These are phyloP conservation scores for Tanytarsus gracilentus DNA, from an alignment of 2,888 invertebrate species.

Conservation along the genomic window DNA sequence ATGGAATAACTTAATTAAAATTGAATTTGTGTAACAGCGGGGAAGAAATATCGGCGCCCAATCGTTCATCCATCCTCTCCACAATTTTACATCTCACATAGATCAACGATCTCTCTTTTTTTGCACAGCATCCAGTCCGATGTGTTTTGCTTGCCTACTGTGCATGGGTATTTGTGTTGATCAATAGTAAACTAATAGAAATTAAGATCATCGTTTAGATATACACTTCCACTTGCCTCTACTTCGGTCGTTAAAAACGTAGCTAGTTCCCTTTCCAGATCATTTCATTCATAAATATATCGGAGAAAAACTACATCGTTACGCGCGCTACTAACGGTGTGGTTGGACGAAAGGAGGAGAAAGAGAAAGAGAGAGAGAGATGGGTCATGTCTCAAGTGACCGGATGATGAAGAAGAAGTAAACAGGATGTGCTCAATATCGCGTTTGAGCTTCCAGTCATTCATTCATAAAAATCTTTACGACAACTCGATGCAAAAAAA, in stretches of 20 bases:
- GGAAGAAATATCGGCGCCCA: slow-evolving; percentile 24
- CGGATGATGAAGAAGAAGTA: slow-evolving; percentile 26
- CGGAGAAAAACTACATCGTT: neutral
- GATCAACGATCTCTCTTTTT: slow-evolving; percentile 22
- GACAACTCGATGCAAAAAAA: too few species aligned
- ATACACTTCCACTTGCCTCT: slow-evolving; percentile 13
- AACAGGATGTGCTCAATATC: slow-evolving; percentile 29
- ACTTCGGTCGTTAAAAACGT: neutral
- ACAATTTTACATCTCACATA: too few species aligned
- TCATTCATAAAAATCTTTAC: slow-evolving; percentile 1
- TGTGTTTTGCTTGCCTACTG: neutral
- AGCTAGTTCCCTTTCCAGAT: too few species aligned
- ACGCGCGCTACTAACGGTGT: slow-evolving; percentile 22
- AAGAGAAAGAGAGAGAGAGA: slow-evolving; percentile 8
- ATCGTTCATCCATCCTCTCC: slow-evolving; percentile 17
- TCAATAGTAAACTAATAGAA: slow-evolving; percentile 25
- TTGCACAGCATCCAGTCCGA: neutral
- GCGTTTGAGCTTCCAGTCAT: neutral
- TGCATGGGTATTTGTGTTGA: neutral
- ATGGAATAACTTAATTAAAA: slow-evolving; percentile 28
- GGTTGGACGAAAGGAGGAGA: neutral
- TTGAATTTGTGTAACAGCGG: slow-evolving; percentile 27
- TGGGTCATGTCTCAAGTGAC: slow-evolving; percentile 21
- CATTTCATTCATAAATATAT: slow-evolving; percentile 2
- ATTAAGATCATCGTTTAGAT: slow-evolving; percentile 26